These are phyloP conservation scores for Turdus rufiventris DNA, from an alignment of 2,113 vertebrate species.

Conservation along the genomic window DNA sequence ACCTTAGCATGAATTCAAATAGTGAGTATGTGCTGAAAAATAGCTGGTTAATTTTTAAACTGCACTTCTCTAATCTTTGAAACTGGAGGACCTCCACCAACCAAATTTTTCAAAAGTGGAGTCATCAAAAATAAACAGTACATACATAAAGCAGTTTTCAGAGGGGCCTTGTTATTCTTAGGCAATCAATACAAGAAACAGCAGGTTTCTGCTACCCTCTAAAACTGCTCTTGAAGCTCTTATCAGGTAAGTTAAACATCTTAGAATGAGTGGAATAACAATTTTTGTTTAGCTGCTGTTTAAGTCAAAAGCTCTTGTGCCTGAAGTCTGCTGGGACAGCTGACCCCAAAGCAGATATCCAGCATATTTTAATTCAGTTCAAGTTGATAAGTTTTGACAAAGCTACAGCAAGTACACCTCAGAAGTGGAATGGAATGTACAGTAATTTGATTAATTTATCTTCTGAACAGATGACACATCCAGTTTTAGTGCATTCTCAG, in stretches of 20 bases:
- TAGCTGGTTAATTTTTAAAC: neutral
- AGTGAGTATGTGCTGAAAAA: neutral
- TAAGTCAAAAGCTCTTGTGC: neutral
- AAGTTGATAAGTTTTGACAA: neutral
- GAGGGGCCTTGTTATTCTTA: neutral
- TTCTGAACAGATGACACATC: constrained; percentile 48
- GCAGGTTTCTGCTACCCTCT: neutral
- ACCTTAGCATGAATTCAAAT: neutral
- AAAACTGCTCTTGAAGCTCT: neutral
- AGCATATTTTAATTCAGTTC: neutral
- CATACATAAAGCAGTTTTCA: neutral
- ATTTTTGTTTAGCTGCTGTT: neutral
- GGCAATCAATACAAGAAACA: neutral
- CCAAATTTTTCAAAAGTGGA: neutral
- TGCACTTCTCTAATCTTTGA: neutral
- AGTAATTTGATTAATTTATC: neutral
- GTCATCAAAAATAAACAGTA: neutral
- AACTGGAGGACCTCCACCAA: neutral
- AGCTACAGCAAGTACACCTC: neutral
- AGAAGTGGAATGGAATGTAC: neutral
- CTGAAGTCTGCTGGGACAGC: neutral
- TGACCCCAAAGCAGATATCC: neutral
- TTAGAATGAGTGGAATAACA: neutral
- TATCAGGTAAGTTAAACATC: rapidly evolving
- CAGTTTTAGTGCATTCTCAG: constrained; percentile 75